Conservation (phyloP, 2,888 invertebrate species). For the Boloria euphrosyne region DNA sequence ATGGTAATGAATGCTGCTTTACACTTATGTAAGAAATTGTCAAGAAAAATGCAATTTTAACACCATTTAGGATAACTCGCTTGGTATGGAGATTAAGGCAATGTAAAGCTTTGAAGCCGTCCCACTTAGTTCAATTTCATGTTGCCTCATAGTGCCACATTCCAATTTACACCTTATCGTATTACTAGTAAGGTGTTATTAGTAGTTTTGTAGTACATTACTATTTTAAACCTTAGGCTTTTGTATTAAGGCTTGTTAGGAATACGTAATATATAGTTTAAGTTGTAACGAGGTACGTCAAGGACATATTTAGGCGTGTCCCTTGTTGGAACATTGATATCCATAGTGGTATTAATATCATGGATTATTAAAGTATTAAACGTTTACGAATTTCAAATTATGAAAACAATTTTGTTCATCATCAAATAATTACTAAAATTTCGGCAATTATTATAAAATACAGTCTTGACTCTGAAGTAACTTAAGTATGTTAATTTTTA, state of each 20-base stretch:
- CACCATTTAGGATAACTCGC: conserved; percentile 11
- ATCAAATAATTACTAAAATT: no score
- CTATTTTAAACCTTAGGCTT: conserved; percentile 20
- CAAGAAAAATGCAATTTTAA: conserved; percentile 18
- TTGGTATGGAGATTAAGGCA: conserved; percentile 5
- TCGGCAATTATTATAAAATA: no score
- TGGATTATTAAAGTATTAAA: no score
- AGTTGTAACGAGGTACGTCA: conserved; percentile 65
- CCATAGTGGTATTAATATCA: background rate
- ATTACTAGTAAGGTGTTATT: conserved; percentile 2
- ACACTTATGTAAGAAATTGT: conserved; percentile 12
- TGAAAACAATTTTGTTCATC: no score
- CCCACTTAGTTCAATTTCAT: background rate
- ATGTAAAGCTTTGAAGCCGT: background rate
- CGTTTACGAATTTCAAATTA: no score
- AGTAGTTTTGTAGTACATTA: background rate
- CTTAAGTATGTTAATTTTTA: no score
- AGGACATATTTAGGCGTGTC: conserved; percentile 61
- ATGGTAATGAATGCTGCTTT: background rate
- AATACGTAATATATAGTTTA: conserved; percentile 15
- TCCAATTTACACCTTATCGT: conserved; percentile 14
- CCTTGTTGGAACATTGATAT: conserved; percentile 38
- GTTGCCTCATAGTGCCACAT: background rate
- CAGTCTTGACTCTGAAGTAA: no score
- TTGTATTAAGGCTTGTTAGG: conserved; percentile 21